These are phyloP conservation scores for Columba janthina DNA, from an alignment of 2,113 vertebrate genomes.

Conservation along the genomic window DNA sequence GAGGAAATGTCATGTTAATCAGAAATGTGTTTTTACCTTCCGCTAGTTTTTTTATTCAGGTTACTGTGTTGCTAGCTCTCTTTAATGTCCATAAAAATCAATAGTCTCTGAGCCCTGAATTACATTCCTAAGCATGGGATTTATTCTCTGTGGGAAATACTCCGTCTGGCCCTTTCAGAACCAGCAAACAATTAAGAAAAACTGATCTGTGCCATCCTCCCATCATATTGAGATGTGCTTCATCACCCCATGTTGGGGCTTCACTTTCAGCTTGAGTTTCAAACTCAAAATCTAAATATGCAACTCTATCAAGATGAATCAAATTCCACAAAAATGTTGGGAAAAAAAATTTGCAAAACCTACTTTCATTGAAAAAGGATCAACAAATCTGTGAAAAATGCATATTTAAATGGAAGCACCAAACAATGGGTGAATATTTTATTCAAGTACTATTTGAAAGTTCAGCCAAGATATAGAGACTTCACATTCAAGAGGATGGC, in stretches of 20 bases:
- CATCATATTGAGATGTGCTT: not conserved
- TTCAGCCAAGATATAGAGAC: not conserved
- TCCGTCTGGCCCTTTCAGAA: not conserved
- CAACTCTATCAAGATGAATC: not conserved
- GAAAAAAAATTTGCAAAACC: not conserved
- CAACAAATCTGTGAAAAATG: not conserved
- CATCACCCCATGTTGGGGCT: not conserved
- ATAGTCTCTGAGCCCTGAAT: not conserved
- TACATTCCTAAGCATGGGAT: not conserved
- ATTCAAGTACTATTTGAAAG: not conserved
- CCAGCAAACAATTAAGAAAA: slow-evolving; percentile 26
- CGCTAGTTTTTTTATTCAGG: not conserved
- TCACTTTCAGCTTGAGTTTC: not conserved
- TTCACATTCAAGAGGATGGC: not conserved
- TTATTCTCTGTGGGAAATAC: not conserved
- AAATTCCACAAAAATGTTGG: not conserved
- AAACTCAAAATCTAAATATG: not conserved
- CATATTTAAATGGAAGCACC: not conserved
- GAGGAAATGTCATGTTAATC: not conserved
- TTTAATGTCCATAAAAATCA: not conserved
- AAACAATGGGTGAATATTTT: not conserved
- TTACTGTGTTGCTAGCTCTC: not conserved
- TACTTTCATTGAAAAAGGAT: not conserved
- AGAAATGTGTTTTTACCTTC: not conserved
- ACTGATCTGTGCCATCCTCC: not conserved